Conservation (phyloP, 2,888 invertebrate species). For the Meteorus cinctellus region DNA sequence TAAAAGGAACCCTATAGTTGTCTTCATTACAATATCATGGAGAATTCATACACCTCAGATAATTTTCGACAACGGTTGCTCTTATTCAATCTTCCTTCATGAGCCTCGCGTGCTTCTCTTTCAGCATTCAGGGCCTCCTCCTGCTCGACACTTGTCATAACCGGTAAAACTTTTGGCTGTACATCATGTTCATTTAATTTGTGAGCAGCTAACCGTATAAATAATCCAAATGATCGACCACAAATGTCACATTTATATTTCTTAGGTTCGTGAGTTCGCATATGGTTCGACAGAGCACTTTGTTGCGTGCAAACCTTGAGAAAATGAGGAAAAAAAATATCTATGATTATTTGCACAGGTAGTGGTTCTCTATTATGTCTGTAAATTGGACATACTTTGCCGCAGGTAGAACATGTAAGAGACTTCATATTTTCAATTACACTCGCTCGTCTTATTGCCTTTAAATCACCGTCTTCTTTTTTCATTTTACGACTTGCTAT, state of each 20-base stretch:
- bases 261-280: conserved; percentile 68
- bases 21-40: not conserved
- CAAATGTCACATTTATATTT: conserved; percentile 67
- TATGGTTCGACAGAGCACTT: conserved; percentile 68
- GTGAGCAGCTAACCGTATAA: conserved; percentile 64
- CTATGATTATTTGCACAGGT: conserved; percentile 6
- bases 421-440: conserved; percentile 58
- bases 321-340: conserved; percentile 11
- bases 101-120: conserved; percentile 64
- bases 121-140: conserved; percentile 67
- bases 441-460: conserved; percentile 56
- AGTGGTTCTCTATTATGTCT: not conserved
- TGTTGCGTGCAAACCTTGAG: conserved; percentile 65
- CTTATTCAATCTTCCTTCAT: conserved; percentile 56
- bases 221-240: conserved; percentile 65
- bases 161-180: conserved; percentile 58
- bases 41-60: conserved; percentile 54
- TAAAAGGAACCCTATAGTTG: not conserved
- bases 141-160: conserved; percentile 63
- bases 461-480: conserved; percentile 45
- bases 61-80: conserved; percentile 55
- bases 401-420: conserved; percentile 65
- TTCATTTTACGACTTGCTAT: not conserved
- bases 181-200: conserved; percentile 64
- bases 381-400: conserved; percentile 57